A percentile compares a stretch with the other conserved stretches of the same genome.
phyloP scores from a whole-genome alignment of 2,888 invertebrate species.

The Flexamia atlantica region DNA sequence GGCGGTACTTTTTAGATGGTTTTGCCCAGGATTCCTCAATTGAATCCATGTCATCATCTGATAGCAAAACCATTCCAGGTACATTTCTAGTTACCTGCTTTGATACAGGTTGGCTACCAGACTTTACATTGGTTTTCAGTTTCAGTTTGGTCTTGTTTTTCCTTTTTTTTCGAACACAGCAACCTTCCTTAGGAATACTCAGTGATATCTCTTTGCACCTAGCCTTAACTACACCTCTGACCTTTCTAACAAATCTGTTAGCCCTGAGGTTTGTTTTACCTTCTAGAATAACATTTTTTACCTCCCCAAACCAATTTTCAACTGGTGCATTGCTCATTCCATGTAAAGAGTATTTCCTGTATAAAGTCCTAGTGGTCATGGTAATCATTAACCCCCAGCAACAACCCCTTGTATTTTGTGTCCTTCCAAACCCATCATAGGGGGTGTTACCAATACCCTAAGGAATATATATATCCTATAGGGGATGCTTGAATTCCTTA shows the following conservation, averaged over 20 bases:
- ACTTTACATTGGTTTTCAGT: neutral
- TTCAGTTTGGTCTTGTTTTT: neutral
- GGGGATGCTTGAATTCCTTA: too few relatives aligned
- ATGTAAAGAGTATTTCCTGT: too few relatives aligned
- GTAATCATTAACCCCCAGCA: too few relatives aligned
- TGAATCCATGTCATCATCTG: neutral
- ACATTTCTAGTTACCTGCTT: neutral
- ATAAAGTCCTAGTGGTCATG: too few relatives aligned
- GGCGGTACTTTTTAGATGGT: neutral
- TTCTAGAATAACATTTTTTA: neutral
- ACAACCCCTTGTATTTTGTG: too few relatives aligned
- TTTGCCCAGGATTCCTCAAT: slow-evolving; percentile 5
- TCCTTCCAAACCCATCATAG: too few relatives aligned
- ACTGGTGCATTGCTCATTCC: neutral
- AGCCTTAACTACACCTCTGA: neutral
- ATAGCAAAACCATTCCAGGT: neutral
- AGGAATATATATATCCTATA: too few relatives aligned
- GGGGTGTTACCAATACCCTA: too few relatives aligned
- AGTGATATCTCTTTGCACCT: neutral
- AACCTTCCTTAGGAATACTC: neutral
- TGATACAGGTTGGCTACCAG: too few relatives aligned
- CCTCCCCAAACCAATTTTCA: neutral
- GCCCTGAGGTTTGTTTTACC: neutral
- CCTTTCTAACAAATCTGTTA: neutral
- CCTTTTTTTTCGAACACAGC: neutral